Conservation (phyloP, 2,113 vertebrate species). For the Labrus mixtus region DNA sequence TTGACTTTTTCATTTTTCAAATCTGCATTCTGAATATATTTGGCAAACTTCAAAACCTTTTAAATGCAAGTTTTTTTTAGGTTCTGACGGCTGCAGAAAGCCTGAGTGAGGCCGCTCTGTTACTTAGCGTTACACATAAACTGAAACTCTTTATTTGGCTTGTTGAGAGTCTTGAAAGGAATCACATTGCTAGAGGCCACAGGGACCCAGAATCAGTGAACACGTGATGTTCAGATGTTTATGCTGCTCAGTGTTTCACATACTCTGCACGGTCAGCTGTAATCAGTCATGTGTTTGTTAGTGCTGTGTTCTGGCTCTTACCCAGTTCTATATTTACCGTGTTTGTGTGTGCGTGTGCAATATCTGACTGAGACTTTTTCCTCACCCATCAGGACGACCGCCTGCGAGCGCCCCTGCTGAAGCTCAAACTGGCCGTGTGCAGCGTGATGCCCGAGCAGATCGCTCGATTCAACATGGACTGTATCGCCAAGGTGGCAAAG, state of each 20-base stretch:
- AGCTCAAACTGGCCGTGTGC: conserved; percentile 95
- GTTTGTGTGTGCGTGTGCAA: too few relatives aligned
- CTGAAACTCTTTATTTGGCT: too few relatives aligned
- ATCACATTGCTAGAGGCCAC: too few relatives aligned
- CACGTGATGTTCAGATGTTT: not conserved
- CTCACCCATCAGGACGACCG: conserved; percentile 89
- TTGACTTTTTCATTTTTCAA: too few relatives aligned
- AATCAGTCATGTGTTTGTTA: not conserved
- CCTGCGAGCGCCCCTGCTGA: conserved; percentile 92
- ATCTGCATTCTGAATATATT: too few relatives aligned
- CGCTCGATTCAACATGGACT: conserved; percentile 96
- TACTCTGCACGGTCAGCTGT: not conserved
- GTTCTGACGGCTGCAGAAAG: too few relatives aligned
- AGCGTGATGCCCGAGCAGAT: conserved; percentile 97
- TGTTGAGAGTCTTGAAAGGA: too few relatives aligned
- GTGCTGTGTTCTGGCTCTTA: not conserved
- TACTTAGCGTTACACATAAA: too few relatives aligned
- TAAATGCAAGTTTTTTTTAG: too few relatives aligned
- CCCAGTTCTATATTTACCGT: conserved; percentile 19
- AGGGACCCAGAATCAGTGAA: not conserved
- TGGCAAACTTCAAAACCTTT: too few relatives aligned
- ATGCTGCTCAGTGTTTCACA: not conserved
- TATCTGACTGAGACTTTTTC: too few relatives aligned
- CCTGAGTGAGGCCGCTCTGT: too few relatives aligned
- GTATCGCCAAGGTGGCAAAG: conserved; percentile 96